Evolutionary conservation across 1,140 invertebrate species (phyloP), one percentile per base, ranked within the genome.

Genomic region (Lordiphosa mommai): DNA sequence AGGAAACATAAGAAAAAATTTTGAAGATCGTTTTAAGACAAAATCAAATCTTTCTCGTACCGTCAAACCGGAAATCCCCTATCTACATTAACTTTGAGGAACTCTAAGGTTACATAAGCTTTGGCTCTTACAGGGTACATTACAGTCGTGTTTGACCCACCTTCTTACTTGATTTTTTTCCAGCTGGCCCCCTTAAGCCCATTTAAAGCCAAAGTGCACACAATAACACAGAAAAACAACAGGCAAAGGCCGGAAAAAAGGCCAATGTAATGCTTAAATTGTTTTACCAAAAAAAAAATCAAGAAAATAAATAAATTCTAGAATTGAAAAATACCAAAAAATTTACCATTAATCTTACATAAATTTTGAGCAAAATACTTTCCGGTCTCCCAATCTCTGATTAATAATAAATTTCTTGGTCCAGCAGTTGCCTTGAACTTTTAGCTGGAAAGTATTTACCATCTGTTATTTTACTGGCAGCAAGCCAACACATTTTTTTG

Each of bases 201-300:
- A 52, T 65, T 56, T 46, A 56, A 65, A 59, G 50, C 61, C 50
- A 33, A 48, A 65, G 40, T 55, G 57, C 69, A 73, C 60, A 61
- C 23, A 56, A 37, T 5, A 30, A 29, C 4, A 27, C 8, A 49
- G 16, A 40, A 12, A 27, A n/a, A 41, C n/a, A 38, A 55, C 33
- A 48, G 36, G 37, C 46, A 36, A 44, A 49, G 23, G 50, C 47
- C 48, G 48, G 30, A 41, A 37, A 58, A 69, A 56, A 36, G 46
- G 37, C 40, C 47, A 68, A 64, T 49, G 53, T 52, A 51, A 79
- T 57, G 59, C 38, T 44, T 49, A 66, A 77, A 77, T 77, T 77
- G 72, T 71, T 77, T 76, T 56, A 49, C 32, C 14, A 58, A 46
- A 55, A 49, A 38, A 23, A 41, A 51, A 52, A 34, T 34, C 7